Evolutionary conservation across 53 echinoderm and acorn worm species (phyloP).

Genomic region (Arbacia lixula): DNA sequence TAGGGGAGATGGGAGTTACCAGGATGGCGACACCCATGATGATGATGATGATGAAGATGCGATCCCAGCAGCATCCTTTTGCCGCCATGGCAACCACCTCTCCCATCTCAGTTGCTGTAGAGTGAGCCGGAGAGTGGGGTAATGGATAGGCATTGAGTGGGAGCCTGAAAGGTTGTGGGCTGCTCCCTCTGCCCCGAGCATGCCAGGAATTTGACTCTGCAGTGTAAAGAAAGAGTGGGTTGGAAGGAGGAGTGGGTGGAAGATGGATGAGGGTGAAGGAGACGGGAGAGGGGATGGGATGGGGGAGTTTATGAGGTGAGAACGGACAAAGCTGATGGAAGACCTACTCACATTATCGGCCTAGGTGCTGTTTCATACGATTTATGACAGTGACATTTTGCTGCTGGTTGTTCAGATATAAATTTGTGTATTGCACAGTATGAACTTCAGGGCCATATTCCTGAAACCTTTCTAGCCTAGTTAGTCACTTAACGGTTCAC

Average conservation of each 20-base stretch:
- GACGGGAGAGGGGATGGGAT: neutral
- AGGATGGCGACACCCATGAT: neutral
- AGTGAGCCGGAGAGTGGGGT: neutral
- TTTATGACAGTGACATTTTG: too few species aligned
- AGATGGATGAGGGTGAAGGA: neutral
- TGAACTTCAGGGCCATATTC: too few species aligned
- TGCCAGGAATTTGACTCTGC: constrained; percentile 10
- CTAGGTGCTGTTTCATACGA: too few species aligned
- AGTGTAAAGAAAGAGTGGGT: neutral
- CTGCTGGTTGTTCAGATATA: too few species aligned
- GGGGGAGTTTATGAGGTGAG: neutral
- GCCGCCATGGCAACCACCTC: constrained; percentile 31
- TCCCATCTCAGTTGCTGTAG: neutral
- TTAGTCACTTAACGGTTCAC: too few species aligned
- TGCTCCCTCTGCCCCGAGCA: constrained; percentile 24
- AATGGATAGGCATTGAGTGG: constrained; percentile 27
- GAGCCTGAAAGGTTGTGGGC: constrained; percentile 12
- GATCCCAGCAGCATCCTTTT: constrained; percentile 40
- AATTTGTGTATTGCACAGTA: too few species aligned
- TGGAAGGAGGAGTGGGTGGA: neutral
- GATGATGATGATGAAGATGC: constrained; percentile 25
- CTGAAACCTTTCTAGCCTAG: too few species aligned
- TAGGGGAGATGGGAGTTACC: neutral
- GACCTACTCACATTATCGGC: too few species aligned
- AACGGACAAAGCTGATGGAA: too few species aligned